Evolutionary conservation across 2,888 invertebrate species (phyloP).

Genomic region (Pinctada fucata): DNA sequence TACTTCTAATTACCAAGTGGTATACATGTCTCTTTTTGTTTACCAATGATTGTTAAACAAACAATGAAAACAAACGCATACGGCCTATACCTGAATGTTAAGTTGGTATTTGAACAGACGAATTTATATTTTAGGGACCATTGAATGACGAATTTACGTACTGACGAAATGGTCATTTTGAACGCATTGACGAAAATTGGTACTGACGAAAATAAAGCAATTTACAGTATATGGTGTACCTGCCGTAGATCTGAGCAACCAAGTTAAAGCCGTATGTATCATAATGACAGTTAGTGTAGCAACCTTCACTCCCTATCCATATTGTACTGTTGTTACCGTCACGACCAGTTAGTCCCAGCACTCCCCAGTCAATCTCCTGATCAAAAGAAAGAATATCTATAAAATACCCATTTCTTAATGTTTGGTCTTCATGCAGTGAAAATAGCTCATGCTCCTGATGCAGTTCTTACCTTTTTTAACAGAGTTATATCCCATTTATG

Average conservation of each 20-base stretch:
- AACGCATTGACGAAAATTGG: too few relatives aligned
- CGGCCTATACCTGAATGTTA: too few relatives aligned
- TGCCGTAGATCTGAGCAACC: conserved; percentile 91
- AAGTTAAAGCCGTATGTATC: conserved; percentile 97
- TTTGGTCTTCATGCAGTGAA: background rate
- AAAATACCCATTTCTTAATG: background rate
- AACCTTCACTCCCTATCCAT: conserved; percentile 86
- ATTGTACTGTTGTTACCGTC: conserved; percentile 85
- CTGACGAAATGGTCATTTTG: too few relatives aligned
- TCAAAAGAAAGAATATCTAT: background rate
- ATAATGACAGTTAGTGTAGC: conserved; percentile 95
- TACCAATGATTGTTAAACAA: too few relatives aligned
- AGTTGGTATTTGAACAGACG: too few relatives aligned
- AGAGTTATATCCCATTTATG: background rate
- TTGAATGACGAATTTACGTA: too few relatives aligned
- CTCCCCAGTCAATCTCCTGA: conserved; percentile 73
- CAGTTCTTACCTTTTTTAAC: background rate
- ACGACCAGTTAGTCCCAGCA: conserved; percentile 84
- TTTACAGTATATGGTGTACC: too few relatives aligned
- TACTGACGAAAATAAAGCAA: too few relatives aligned
- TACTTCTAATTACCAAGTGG: too few relatives aligned
- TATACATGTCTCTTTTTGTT: too few relatives aligned
- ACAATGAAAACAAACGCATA: too few relatives aligned
- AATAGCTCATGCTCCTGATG: background rate
- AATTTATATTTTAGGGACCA: too few relatives aligned